A percentile compares a stretch with the other conserved stretches of the same genome.
Conservation (phyloP, 2,888 invertebrate genomes). For the Campaea margaritaria region DNA sequence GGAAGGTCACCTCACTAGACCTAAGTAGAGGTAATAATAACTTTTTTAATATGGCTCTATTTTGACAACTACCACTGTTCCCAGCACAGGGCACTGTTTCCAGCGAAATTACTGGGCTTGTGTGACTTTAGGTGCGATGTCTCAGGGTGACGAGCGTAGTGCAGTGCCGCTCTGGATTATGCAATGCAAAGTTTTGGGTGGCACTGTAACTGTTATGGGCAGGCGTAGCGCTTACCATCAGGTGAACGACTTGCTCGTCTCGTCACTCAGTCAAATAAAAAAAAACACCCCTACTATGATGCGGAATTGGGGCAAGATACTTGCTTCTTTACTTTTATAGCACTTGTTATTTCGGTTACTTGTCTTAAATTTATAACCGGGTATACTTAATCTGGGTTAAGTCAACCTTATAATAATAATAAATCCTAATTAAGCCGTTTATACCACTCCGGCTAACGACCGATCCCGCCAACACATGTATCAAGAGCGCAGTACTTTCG, state of each 20-base stretch:
- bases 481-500: constrained; percentile 12
- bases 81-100: too few relatives aligned
- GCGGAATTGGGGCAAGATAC: not conserved
- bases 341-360: constrained; percentile 1
- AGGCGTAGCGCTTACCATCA: too few relatives aligned
- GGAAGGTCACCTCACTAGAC: constrained; percentile 97
- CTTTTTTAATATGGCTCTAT: not conserved
- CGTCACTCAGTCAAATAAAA: too few relatives aligned
- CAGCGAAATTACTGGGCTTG: too few relatives aligned
- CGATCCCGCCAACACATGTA: constrained; percentile 8
- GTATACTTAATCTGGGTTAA: not conserved
- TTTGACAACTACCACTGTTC: too few relatives aligned
- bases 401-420: constrained; percentile 4
- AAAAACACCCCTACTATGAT: not conserved
- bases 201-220: too few relatives aligned
- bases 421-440: constrained; percentile 7
- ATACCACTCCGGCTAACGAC: constrained; percentile 1
- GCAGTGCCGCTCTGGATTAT: too few relatives aligned
- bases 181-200: too few relatives aligned
- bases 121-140: too few relatives aligned
- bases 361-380: not conserved
- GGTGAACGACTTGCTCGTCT: too few relatives aligned
- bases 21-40: constrained; percentile 91
- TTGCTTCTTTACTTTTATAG: not conserved
- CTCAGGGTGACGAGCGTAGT: too few relatives aligned